A percentile compares a stretch with the other conserved stretches of the same genome.
Evolutionary conservation across 2,888 invertebrate species (phyloP).

Genomic region (Melikaiella ostensackeni): DNA sequence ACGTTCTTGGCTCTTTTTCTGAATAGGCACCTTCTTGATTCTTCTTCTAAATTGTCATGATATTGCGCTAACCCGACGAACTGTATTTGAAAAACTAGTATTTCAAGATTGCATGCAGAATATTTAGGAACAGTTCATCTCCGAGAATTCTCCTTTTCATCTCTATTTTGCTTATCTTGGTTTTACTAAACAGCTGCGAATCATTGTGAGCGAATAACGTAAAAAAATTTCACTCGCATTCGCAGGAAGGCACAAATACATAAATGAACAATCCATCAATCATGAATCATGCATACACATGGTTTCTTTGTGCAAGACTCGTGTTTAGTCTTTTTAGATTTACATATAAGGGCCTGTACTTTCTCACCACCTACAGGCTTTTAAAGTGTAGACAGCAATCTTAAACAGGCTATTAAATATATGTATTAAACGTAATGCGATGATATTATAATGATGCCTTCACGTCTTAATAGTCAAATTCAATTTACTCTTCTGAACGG

Average conservation of each 20-base stretch:
- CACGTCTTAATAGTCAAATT: background rate
- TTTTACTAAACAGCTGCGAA: background rate
- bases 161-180: background rate
- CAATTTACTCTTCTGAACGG: background rate
- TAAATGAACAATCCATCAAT: constrained; percentile 12
- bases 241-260: background rate
- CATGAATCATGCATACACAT: constrained; percentile 24
- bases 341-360: constrained; percentile 31
- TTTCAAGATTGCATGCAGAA: background rate
- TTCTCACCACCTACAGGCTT: constrained; percentile 30
- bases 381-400: constrained; percentile 23
- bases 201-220: background rate
- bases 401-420: constrained; percentile 23
- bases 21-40: too few species aligned
- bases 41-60: too few species aligned
- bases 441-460: constrained; percentile 12
- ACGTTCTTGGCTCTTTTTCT: too few species aligned
- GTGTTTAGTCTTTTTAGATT: constrained; percentile 22
- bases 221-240: background rate
- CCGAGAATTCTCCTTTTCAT: background rate
- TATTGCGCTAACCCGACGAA: too few species aligned
- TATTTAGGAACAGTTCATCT: background rate
- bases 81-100: too few species aligned
- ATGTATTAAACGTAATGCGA: background rate
- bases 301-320: background rate